phyloP scores from a whole-genome alignment of 2,797 vertebrate genomes.

The Paramormyrops hopkinsi region DNA sequence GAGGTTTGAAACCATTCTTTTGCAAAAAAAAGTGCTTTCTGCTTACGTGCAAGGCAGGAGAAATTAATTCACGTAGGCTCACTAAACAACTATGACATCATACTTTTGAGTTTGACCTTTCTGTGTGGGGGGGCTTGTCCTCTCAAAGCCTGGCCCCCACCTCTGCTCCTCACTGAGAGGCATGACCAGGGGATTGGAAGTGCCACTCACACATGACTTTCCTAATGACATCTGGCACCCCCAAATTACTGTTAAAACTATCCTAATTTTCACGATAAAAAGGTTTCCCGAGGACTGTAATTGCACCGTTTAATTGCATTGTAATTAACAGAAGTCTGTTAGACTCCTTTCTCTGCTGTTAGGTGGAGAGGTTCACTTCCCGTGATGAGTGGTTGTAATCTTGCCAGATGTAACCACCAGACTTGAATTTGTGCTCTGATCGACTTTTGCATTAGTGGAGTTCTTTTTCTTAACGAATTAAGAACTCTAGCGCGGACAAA shows the following conservation, averaged over 20 bases:
- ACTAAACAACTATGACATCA: background rate
- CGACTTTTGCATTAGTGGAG: background rate
- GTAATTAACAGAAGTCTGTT: background rate
- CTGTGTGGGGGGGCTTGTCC: background rate
- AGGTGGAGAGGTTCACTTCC: background rate
- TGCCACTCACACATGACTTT: background rate
- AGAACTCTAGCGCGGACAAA: background rate
- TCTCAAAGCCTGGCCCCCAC: background rate
- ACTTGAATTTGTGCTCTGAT: background rate
- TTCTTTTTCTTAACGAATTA: background rate
- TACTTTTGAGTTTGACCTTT: background rate
- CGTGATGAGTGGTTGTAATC: background rate
- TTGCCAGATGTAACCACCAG: background rate
- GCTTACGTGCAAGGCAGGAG: background rate
- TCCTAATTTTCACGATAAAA: background rate
- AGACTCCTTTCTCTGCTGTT: background rate
- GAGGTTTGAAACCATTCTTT: background rate
- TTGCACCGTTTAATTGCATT: conserved; percentile 1
- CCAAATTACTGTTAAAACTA: conserved; percentile 3
- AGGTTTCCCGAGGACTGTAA: conserved; percentile 1
- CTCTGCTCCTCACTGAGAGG: background rate
- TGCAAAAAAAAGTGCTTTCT: background rate
- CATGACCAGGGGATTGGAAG: background rate
- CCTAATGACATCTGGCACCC: conserved; percentile 6
- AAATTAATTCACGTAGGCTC: background rate